Evolutionary conservation across 2,113 vertebrate genomes (phyloP).

Genomic region (zebrafish (Danio rerio)): DNA sequence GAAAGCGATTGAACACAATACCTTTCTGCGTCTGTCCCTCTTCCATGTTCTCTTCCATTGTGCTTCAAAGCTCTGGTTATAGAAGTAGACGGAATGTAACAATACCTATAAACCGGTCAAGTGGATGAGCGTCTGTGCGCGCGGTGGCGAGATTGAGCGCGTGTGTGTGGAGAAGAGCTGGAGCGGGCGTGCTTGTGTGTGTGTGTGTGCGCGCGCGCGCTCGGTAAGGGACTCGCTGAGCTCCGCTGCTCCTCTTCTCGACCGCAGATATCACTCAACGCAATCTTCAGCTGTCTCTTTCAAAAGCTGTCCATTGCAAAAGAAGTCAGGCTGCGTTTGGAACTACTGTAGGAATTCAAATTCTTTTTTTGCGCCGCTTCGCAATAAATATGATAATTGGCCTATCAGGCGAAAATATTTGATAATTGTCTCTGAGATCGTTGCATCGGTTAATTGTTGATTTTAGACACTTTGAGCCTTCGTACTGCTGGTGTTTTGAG

Average conservation of each 20-base stretch:
- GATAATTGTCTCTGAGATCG: not conserved
- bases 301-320: constrained; percentile 81
- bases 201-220: constrained; percentile 66
- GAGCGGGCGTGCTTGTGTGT: not conserved
- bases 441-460: not conserved
- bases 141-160: constrained; percentile 13
- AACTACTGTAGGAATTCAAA: not conserved
- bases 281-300: constrained; percentile 58
- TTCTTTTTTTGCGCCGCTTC: not conserved
- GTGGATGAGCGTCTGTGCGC: constrained; percentile 63
- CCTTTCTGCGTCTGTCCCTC: constrained; percentile 92
- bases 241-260: constrained; percentile 6
- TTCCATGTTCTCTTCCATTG: constrained; percentile 94
- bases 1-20: constrained; percentile 51
- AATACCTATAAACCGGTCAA: constrained; percentile 70
- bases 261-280: constrained; percentile 31
- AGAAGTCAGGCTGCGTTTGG: constrained; percentile 60
- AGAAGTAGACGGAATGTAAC: constrained; percentile 76
- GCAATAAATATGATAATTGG: not conserved
- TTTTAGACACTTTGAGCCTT: not conserved
- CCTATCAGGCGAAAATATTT: no score
- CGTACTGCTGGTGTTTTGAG: constrained; percentile 70
- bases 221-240: constrained; percentile 60
- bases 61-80: constrained; percentile 70
- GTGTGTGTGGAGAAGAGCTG: constrained; percentile 1